Percentiles rank a stretch among this genome's conserved stretches.
phyloP scores from a whole-genome alignment of 1,140 invertebrate species.

The Drosophila paulistorum region DNA sequence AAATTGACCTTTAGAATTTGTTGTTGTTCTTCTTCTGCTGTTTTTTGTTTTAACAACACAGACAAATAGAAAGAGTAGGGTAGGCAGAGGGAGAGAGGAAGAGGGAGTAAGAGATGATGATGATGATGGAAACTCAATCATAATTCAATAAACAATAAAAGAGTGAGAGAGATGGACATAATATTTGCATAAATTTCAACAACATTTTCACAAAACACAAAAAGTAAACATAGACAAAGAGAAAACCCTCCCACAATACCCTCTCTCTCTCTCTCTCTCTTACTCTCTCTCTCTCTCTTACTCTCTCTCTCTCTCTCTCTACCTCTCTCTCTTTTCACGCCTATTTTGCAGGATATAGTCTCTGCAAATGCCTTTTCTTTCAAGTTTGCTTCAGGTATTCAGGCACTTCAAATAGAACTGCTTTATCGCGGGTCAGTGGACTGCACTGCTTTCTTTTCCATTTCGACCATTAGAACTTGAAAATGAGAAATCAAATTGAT shows the following conservation, averaged over 20 bases:
- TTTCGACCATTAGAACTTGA: neutral
- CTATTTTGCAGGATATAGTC: neutral
- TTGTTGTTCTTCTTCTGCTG: neutral
- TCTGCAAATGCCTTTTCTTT: too few species aligned
- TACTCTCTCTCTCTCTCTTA: too few species aligned
- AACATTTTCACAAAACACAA: too few species aligned
- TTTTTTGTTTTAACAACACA: constrained; percentile 11
- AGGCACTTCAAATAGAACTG: too few species aligned
- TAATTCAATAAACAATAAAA: constrained; percentile 19
- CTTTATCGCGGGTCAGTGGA: too few species aligned
- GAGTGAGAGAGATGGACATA: neutral
- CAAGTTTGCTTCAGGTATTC: neutral
- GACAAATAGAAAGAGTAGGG: neutral
- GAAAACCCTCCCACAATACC: neutral
- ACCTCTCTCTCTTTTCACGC: too few species aligned
- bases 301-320: too few species aligned
- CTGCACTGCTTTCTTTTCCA: too few species aligned
- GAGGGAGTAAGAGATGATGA: constrained; percentile 4
- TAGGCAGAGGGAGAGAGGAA: too few species aligned
- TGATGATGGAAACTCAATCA: constrained; percentile 51
- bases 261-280: too few species aligned
- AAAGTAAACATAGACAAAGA: neutral
- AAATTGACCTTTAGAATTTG: constrained; percentile 50
- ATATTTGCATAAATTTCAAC: constrained; percentile 5
- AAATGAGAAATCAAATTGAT: neutral